Evolutionary conservation across 2,888 invertebrate species (phyloP).

Genomic region (Drosophila vallismaia): DNA sequence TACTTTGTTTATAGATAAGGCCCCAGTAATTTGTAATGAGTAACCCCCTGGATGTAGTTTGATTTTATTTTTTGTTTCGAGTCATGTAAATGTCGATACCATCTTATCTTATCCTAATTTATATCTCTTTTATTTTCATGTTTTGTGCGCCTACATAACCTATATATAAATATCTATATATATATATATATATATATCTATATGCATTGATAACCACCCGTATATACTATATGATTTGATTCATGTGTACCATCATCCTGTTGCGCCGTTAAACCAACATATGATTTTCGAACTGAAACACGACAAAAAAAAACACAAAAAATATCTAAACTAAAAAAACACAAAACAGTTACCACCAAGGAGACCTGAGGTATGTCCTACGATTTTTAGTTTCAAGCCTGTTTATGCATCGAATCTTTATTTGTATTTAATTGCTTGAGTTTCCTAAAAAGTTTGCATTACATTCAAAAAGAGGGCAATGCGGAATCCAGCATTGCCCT

Average conservation of each 20-base stretch:
- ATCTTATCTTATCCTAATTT: constrained; percentile 39
- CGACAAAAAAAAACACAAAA: constrained; percentile 39
- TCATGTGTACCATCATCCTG: constrained; percentile 55
- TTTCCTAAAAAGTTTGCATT: constrained; percentile 26
- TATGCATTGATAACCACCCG: constrained; percentile 36
- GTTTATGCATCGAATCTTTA: constrained; percentile 56
- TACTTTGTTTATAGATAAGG: background rate
- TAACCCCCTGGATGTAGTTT: constrained; percentile 23
- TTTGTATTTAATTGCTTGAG: constrained; percentile 37
- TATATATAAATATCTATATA: constrained; percentile 40
- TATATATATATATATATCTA: constrained; percentile 45
- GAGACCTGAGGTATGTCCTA: constrained; percentile 93
- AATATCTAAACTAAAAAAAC: background rate
- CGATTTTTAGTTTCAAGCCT: constrained; percentile 61
- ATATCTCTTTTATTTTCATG: constrained; percentile 77
- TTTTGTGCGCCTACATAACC: constrained; percentile 68
- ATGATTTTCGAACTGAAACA: constrained; percentile 57
- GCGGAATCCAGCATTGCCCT: background rate
- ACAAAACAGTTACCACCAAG: constrained; percentile 90
- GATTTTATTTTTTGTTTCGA: constrained; percentile 55
- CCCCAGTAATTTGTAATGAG: background rate
- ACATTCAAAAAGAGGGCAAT: constrained; percentile 1
- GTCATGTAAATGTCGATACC: constrained; percentile 36
- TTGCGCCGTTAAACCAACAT: constrained; percentile 63
- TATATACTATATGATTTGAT: constrained; percentile 45